Evolutionary conservation across 2,113 vertebrate genomes (phyloP), one percentile per base, ranked within the genome.

Genomic region (Pampusana beccarii): DNA sequence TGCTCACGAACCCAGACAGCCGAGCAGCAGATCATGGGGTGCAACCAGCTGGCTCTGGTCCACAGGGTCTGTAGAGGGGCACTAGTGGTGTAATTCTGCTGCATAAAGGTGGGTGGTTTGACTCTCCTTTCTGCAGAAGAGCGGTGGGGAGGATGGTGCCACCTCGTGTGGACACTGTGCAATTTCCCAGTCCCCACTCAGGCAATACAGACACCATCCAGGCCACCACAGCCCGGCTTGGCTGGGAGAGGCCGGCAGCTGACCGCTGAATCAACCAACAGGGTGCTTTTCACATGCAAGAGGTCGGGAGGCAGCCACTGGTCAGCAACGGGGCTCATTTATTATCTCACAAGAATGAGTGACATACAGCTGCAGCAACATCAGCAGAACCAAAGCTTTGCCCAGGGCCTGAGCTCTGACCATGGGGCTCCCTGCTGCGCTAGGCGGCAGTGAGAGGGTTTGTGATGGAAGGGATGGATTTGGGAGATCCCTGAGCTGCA

Each of bases 361-460:
- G 51, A 94, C 78, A 70, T 4, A 93, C 62, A 93, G 70, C 95
- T 95, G 81, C 82, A 82, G 92, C 34, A 86, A 86, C 1, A 16
- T 90, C 90, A 90, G 79, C 93, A 94, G 92, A 94, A 93, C 92
- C 90, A 85, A 91, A 95, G 92, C 87, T 90, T 88, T 94, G 66
- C 56, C 85, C 82, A 86, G 70, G 74, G 78, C 84, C 66, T 70
- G 91, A 95, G 83, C 91, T 89, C 82, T 89, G 83, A 70, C 69
- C 0, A 0, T 0, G 4, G 83, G 79, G 42, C 62, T 95, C 79
- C 71, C 83, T 88, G 86, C 83, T 80, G 70, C 2, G 3, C 4
- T 42, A 48, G 51, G 48, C 9, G 21, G 74, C 88, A 78, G 64
- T 74, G 73, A 65, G 88, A 94, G 71, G 66, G 54, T 73, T 61